Evolutionary conservation across 1,140 invertebrate genomes (phyloP), one percentile per base, ranked within the genome.

Genomic region (Temnothorax curvispinosus): DNA sequence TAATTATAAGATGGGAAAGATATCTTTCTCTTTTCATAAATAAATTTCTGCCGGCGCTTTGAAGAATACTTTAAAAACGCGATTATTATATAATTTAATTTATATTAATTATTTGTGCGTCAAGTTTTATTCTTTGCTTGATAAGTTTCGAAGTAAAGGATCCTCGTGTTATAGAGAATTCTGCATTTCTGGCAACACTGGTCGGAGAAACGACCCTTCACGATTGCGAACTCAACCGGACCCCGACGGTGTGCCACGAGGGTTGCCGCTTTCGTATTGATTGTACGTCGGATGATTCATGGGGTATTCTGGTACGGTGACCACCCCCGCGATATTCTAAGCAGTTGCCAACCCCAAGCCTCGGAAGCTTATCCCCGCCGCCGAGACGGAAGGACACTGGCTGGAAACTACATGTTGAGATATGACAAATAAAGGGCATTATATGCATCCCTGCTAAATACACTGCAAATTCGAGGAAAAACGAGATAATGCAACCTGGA

Each of bases 281-380:
- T 94, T 94, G 89, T 90, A 90, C 77, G 90, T 90, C 87, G 91
- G 93, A 94, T 94, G 93, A 94, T 94, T 94, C 93, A 94, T 93
- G 92, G 91, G 84, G 91, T 69, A 89, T 86, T 88, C 84, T 90
- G 38, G 69, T 60, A 13, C 58, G 60, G 35, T 78, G 60, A 64
- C 89, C 89, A 88, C 91, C 91, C 87, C 90, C 88, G 87, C 91
- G 88, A 92, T 93, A 93, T 93, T 93, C 92, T 92, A 92, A 93
- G 88, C 91, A 89, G 88, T 65, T 77, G 87, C 72, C 87, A 65
- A 87, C 90, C 69, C 77, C 58, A 65, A 77, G 76, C 21, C 65
- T 76, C 76, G 21, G 27, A 27, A 87, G 88, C 76, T 90, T 90
- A 90, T 90, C 88, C 88, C 88, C 78, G 41, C 56, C 54, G 54